These are phyloP conservation scores for Pomatostomus ruficeps DNA, from an alignment of 2,113 vertebrate species.

Conservation along the genomic window DNA sequence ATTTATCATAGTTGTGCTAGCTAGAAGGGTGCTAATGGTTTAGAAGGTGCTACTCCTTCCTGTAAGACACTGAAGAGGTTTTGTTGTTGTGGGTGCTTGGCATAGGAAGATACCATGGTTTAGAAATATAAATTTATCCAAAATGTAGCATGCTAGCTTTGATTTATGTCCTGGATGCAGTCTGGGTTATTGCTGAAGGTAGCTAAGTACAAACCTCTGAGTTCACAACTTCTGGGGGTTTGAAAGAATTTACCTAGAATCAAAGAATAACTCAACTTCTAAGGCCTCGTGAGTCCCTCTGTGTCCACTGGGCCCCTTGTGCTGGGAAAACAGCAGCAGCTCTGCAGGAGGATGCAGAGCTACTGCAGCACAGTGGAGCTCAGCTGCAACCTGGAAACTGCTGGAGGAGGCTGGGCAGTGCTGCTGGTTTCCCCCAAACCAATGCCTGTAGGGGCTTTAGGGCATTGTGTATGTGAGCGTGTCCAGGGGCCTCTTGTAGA, in stretches of 20 bases:
- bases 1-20: background rate
- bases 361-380: background rate
- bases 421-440: background rate
- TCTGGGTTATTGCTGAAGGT: background rate
- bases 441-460: background rate
- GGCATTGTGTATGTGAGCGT: background rate
- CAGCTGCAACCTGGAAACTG: background rate
- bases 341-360: background rate
- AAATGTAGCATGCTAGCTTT: background rate
- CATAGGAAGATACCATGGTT: background rate
- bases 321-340: background rate
- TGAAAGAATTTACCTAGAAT: background rate
- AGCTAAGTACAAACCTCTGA: background rate
- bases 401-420: background rate
- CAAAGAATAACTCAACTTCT: background rate
- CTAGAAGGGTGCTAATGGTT: slow-evolving; percentile 30
- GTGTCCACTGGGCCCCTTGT: background rate
- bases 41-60: slow-evolving; percentile 17
- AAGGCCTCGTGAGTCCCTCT: background rate
- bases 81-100: background rate
- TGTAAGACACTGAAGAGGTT: background rate
- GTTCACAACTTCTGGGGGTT: background rate
- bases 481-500: background rate
- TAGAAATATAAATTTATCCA: background rate
- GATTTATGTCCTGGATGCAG: background rate